These are phyloP conservation scores for Limenitis camilla DNA, from an alignment of 2,888 invertebrate genomes.

Conservation along the genomic window DNA sequence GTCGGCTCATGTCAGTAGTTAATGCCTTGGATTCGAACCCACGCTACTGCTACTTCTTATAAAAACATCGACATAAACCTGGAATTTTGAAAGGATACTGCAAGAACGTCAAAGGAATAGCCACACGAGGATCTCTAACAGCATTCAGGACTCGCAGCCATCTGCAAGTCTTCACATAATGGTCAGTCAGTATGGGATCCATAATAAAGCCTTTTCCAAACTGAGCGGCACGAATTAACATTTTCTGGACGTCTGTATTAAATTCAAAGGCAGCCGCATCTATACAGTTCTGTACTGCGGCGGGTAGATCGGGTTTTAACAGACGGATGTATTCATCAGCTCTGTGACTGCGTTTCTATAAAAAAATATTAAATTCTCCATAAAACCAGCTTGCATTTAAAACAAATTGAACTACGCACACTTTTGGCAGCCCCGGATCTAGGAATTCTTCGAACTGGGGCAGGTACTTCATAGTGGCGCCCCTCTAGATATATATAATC, in stretches of 20 bases:
- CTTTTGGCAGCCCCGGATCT: too few species aligned
- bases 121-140: constrained; percentile 87
- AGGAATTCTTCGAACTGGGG: too few species aligned
- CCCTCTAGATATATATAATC: too few species aligned
- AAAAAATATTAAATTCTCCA: background rate
- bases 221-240: constrained; percentile 91
- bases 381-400: too few species aligned
- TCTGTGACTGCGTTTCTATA: constrained; percentile 87
- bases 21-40: too few species aligned
- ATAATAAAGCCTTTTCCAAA: constrained; percentile 95
- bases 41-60: too few species aligned
- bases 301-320: constrained; percentile 85
- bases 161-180: constrained; percentile 90
- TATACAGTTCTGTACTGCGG: constrained; percentile 92
- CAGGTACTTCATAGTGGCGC: too few species aligned
- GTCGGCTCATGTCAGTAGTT: too few species aligned
- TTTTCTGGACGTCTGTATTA: constrained; percentile 89
- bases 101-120: constrained; percentile 90
- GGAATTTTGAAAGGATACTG: too few species aligned
- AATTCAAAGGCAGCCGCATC: constrained; percentile 95
- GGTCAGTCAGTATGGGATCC: constrained; percentile 79
- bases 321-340: constrained; percentile 95
- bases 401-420: too few species aligned
- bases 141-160: constrained; percentile 93
- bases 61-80: too few species aligned